Base-by-base conservation (phyloP, 2,888 invertebrate genomes). In the Volucella inflata region DNA sequence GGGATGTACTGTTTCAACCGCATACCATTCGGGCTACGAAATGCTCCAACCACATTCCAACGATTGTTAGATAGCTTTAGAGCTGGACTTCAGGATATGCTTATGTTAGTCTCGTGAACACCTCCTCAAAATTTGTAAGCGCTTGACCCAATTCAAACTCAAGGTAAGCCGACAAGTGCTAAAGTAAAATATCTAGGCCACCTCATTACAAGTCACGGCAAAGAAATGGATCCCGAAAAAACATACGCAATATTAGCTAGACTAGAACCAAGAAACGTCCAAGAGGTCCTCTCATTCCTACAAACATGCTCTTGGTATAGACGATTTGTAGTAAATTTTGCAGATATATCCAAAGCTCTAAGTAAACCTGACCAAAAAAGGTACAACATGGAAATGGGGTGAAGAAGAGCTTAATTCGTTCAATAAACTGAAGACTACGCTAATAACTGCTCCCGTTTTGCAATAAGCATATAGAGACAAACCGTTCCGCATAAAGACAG, bases 281-380 rank as follows among this genome's bases (percentile, higher is more conserved):
- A 84, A 51, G 79, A 87, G 11, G 14, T 89, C 1, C 16, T 87
- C 4, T 64, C 87, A 74, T 88, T 89, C 42, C 16, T 82, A 10
- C 72, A 87, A 53, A 72, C 68, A 1, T 79, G 78, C 30, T 77
- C 82, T 1, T 75, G 87, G 83, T 83, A 72, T 36, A 11, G 76
- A 11, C 40, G 80, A 2, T 83, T 84, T 30, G 55, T 84, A 3
- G 50, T 44, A 10, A 12, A 70, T 11, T 77, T 84, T 53, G 67
- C 74, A 0, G 17, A 46, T 40, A 87, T 89, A 0, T 88, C 89
- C 0, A 59, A 87, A 72, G 90, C 90, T 2, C 55, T 90, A 6
- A 90, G 89, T 0, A 21, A n/a, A 48, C 0, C 67, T 90, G 0
- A 89, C 89, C 0, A 87, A 74, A 4, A 90, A 90, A 53, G 74